These are phyloP conservation scores for Amphilophus citrinellus DNA, from an alignment of 2,113 vertebrate genomes.

Conservation along the genomic window DNA sequence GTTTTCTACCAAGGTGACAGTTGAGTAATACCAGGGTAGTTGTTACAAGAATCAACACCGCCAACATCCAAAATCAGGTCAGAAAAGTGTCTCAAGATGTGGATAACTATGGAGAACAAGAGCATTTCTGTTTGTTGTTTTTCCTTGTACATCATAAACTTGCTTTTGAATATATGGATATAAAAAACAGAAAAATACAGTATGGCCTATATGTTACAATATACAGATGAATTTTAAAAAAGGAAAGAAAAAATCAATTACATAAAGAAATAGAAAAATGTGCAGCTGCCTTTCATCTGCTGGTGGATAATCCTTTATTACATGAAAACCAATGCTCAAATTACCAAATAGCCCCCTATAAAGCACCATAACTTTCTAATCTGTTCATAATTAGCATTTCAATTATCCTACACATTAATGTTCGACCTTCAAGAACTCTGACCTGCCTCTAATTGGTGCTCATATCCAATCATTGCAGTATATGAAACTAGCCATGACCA, in stretches of 20 bases:
- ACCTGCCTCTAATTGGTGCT: constrained; percentile 99
- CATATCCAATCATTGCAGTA: constrained; percentile 96
- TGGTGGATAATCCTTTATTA: constrained; percentile 92
- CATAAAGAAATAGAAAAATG: constrained; percentile 18
- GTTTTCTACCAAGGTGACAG: constrained; percentile 66
- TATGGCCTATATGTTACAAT: neutral
- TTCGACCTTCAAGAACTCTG: constrained; percentile 99
- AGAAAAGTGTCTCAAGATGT: constrained; percentile 17
- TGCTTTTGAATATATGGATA: neutral
- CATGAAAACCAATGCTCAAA: constrained; percentile 91
- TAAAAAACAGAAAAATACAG: neutral
- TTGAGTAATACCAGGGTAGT: constrained; percentile 60
- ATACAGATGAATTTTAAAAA: neutral
- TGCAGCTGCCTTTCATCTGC: constrained; percentile 55
- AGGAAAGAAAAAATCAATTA: constrained; percentile 34
- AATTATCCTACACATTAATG: constrained; percentile 98
- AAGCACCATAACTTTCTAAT: constrained; percentile 99
- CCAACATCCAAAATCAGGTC: constrained; percentile 42
- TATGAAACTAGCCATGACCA: constrained; percentile 99
- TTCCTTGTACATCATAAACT: neutral
- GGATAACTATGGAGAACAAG: constrained; percentile 24
- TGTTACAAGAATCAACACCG: constrained; percentile 54
- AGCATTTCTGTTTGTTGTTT: neutral
- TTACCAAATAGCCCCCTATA: constrained; percentile 96
- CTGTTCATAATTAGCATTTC: constrained; percentile 99